Conservation (phyloP, 2,113 vertebrate species). For the Elgaria multicarinata region DNA sequence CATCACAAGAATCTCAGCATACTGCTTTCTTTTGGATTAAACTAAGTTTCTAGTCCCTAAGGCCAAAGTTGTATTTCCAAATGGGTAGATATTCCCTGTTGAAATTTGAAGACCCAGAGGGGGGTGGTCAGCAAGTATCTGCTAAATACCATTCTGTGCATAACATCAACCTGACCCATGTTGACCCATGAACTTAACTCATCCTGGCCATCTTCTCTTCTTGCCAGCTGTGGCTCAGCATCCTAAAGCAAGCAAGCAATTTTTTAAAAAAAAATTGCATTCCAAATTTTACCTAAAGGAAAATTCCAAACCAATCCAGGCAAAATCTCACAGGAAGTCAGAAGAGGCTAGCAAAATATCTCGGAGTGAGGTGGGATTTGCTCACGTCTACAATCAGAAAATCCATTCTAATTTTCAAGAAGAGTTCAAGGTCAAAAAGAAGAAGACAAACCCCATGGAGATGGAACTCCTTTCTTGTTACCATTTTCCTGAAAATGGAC, state of each 20-base stretch:
- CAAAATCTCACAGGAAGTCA: background rate
- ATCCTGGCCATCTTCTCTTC: background rate
- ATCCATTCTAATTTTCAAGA: background rate
- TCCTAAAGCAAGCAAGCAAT: background rate
- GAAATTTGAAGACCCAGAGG: background rate
- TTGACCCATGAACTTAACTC: background rate
- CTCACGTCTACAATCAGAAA: background rate
- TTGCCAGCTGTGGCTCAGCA: background rate
- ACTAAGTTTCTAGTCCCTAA: background rate
- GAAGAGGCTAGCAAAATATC: background rate
- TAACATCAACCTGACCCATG: background rate
- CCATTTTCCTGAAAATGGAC: background rate
- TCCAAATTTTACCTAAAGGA: background rate
- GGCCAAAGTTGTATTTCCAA: background rate
- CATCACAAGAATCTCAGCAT: background rate
- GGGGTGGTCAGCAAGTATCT: background rate
- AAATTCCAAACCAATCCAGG: background rate
- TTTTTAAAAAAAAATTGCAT: no score
- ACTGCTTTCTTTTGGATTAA: background rate
- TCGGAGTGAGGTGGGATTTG: background rate
- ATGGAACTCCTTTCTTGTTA: background rate
- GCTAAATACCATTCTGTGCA: background rate
- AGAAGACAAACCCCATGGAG: background rate
- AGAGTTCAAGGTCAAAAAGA: background rate
- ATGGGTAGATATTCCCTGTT: no score